Base-by-base conservation (phyloP, 2,797 vertebrate genomes). In the Cyclura pinguis region DNA sequence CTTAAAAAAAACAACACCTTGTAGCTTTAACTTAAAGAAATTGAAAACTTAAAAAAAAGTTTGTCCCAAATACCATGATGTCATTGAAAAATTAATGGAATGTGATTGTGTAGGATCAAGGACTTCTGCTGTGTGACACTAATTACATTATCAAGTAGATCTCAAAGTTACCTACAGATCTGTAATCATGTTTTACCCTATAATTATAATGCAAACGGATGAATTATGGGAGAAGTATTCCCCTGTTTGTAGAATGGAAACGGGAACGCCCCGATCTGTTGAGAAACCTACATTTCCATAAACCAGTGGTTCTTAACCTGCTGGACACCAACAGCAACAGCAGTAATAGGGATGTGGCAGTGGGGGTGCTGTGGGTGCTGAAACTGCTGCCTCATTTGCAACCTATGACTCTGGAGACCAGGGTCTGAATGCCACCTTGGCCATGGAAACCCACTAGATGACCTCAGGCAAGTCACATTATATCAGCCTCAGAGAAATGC, bases 111-210 rank as follows among this genome's bases (percentile, higher is more conserved):
- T 22, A 27, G 69, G 67, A 82, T 7, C 50, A 81, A 55, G 35
- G 20, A 76, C 22, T 59, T 76, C 69, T 77, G 81, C 64, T 89
- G 59, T 22, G 27, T 50, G 42, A 13, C 13, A 89, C 6, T 67
- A 89, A 89, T 77, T 74, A 64, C 81, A 84, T 47, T 76, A 12
- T 38, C 47, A 89, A 32, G 9, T 76, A 89, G 47, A 77, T 50
- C 69, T 84, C 32, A 50, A 13, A 57, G 35, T 38, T 24, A 69
- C 6, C 10, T 32, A 7, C 38, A 74, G n/a, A 20, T 84, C 38
- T 89, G 38, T 2, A 62, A 47, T 42, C 32, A 62, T 18, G 13
- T 64, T 62, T 20, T 27, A 18, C 69, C 69, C 55, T 89, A 12
- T 84, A 89, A 89, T 84, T 50, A 62, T 84, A 77, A 62, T 62